A percentile compares a stretch with the other conserved stretches of the same genome.
Evolutionary conservation across 2,888 invertebrate species (phyloP).

Genomic region (Entomobrya proxima): DNA sequence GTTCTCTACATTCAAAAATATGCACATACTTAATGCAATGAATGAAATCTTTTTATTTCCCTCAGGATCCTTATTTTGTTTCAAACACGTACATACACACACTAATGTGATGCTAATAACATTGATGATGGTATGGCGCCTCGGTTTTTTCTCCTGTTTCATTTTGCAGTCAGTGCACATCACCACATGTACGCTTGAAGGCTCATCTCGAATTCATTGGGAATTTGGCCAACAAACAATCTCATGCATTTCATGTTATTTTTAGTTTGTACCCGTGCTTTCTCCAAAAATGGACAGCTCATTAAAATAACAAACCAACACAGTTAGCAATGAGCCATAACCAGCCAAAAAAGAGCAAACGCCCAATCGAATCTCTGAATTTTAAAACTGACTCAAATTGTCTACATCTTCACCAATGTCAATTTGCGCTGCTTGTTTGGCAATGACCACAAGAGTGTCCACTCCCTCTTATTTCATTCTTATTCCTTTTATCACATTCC

Average conservation of each 20-base stretch:
- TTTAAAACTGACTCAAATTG: background rate
- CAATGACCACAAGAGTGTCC: background rate
- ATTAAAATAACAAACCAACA: background rate
- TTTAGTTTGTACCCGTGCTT: background rate
- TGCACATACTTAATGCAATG: background rate
- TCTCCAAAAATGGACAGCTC: background rate
- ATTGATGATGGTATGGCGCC: background rate
- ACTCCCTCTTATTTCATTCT: slow-evolving; percentile 8
- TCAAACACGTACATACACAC: no score
- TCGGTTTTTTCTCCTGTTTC: background rate
- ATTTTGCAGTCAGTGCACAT: background rate
- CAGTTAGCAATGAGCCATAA: background rate
- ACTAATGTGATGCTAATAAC: slow-evolving; percentile 11
- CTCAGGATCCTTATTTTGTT: no score
- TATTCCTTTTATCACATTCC: background rate
- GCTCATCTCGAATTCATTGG: slow-evolving; percentile 31
- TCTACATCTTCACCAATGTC: no score
- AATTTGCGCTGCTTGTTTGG: background rate
- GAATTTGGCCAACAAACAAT: slow-evolving; percentile 24
- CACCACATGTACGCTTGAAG: background rate
- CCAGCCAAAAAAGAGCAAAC: background rate
- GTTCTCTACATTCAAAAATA: background rate
- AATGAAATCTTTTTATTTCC: no score
- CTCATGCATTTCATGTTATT: background rate
- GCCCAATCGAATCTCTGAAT: background rate